Evolutionary conservation across 2,888 invertebrate genomes (phyloP), one percentile per base, ranked within the genome.

Genomic region (Hartigia nigra): DNA sequence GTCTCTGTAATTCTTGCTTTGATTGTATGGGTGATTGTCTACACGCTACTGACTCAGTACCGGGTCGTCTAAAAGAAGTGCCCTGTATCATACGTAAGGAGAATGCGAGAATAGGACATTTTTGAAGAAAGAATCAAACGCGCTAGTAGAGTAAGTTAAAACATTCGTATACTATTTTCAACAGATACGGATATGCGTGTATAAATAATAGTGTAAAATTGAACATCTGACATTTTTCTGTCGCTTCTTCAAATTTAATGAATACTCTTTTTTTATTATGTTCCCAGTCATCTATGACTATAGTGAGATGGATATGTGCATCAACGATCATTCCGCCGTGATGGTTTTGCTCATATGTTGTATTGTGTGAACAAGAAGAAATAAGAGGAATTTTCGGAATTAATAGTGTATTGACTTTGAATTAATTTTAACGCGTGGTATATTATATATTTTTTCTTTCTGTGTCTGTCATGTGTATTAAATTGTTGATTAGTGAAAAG

Each of bases 11-110:
- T 93, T 82, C 88, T 91, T 75, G 90, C 92, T 0, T 89, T 93
- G 14, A 82, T 92, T 74, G 76, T 93, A 11, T 93, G 93, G 93
- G 89, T 93, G 69, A 87, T 93, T 78, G 88, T 92, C 77, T 92
- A 90, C 82, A 86, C 89, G 12, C 77, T 89, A 3, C 83, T 93
- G 86, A 86, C 89, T 80, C 86, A 91, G 84, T 87, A 89, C 76
- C 79, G 85, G 76, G 83, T 90, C 78, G 80, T 88, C 79, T 91
- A 84, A 89, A 79, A 77, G 77, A 77, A 75, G 32, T 31, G 72
- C 34, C 72, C 72, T 12, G 55, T 23, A 23, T 23, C 9, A 55
- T 55, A 9, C 23, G 23, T 23, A 55, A 23, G 23, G 55, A 55
- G 2, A 55, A 23, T 3, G 23, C 14, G 23, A 55, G 23, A 23